Percentiles rank a stretch among this genome's conserved stretches.
Conservation (phyloP, 2,888 invertebrate genomes). For the Tethea ocularis region DNA sequence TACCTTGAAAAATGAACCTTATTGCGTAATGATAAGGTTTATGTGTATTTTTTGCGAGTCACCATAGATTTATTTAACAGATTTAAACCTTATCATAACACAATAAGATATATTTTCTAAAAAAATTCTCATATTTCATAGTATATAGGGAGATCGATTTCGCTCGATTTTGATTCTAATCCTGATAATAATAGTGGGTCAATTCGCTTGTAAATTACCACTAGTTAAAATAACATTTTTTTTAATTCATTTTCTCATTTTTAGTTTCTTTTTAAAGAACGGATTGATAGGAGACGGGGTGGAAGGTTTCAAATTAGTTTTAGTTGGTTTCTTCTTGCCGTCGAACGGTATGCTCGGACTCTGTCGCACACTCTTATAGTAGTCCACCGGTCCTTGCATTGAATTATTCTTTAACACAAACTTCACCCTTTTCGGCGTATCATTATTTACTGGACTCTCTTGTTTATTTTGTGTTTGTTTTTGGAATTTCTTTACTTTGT, state of each 20-base stretch:
- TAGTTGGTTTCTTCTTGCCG: slow-evolving; percentile 86
- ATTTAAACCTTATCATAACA: too few relatives aligned
- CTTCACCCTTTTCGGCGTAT: slow-evolving; percentile 87
- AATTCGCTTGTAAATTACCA: too few relatives aligned
- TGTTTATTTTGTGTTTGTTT: slow-evolving; percentile 37
- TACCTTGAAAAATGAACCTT: too few relatives aligned
- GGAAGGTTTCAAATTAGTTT: slow-evolving; percentile 89
- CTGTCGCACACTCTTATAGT: slow-evolving; percentile 86
- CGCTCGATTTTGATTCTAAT: too few relatives aligned
- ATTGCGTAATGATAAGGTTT: too few relatives aligned
- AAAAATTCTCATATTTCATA: too few relatives aligned
- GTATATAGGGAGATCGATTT: too few relatives aligned
- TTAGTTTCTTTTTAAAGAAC: slow-evolving; percentile 85
- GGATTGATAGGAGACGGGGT: slow-evolving; percentile 90
- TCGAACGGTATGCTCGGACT: slow-evolving; percentile 91
- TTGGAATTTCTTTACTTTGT: slow-evolving; percentile 59
- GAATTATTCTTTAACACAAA: slow-evolving; percentile 88
- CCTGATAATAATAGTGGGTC: too few relatives aligned
- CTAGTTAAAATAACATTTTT: too few relatives aligned
- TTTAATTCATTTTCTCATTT: slow-evolving; percentile 27
- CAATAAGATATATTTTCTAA: too few relatives aligned
- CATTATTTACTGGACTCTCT: slow-evolving; percentile 23
- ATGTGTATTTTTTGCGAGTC: too few relatives aligned
- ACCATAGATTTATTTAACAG: too few relatives aligned
- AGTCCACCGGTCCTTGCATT: slow-evolving; percentile 89